Base-by-base conservation (phyloP, 64 coral and sea anemone species). In the Trachythela sp. region DNA sequence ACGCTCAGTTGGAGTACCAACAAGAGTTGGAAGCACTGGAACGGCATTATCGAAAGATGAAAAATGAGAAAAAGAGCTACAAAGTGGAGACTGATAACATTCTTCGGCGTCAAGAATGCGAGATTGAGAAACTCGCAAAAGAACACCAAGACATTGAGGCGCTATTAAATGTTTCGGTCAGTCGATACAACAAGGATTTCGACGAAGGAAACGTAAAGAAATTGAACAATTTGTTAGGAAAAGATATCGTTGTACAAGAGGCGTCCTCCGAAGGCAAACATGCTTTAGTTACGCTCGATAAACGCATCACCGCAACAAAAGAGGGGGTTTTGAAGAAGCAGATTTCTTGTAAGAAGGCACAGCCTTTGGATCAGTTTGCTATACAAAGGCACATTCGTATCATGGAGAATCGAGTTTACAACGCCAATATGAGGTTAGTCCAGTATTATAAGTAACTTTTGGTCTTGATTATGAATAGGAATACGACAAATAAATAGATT, bases 1-100 rank as follows among this genome's bases (percentile, higher is more conserved):
- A 98, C 45, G 95, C 86, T 0, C 95, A 94, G 48, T 88, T 93
- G 1, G 95, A 99, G 48, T 88, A 91, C 4, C 91, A 94, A 54
- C 92, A 93, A 87, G 96, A 99, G 2, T 84, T 99, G 13, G 80
- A 87, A 24, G 85, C 83, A 54, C 77, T 99, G 15, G 93, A 95
- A 34, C 80, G 93, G n/a, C 91, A 95, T 41, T 93, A 95, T 40
- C 91, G 93, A 49, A 95, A 83, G 70, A 87, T 99, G 96, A 72
- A 86, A 50, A 99, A 93, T 72, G 96, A 94, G 70, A 99, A 89
- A 45, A 95, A 89, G 83, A 89, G 70, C 27, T 99, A 99, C 87
- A 93, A 89, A 31, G 91, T 90, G 48, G 93, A 99, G 85, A 91
- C 91, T 48, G 87, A 99, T 87, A 99, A 94, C 49, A 90, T 94